Base-by-base conservation (phyloP, 1,140 invertebrate genomes). In the Cepaea nemoralis region DNA sequence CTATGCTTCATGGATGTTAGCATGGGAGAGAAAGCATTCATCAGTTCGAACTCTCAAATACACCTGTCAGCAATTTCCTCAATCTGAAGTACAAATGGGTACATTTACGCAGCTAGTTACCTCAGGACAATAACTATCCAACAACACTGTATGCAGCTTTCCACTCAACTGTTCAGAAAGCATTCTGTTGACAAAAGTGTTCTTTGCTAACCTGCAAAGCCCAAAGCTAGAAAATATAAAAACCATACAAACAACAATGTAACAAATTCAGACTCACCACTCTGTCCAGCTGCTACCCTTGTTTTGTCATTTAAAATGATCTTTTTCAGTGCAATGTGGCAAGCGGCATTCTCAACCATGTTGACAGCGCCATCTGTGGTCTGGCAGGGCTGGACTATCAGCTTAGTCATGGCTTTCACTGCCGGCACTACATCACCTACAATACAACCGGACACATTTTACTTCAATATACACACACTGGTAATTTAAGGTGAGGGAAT, bases 261-360 rank as follows among this genome's bases (percentile, higher is more conserved):
- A 39, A 66, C 66, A 27, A 69, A 45, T 2, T 5, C 16, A 33
- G 12, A 70, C 75, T 37, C 75, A 91, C 89, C 88, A 82, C 77
- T 82, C 67, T 89, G 79, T 24, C 85, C 85, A 14, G 80, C 78
- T 73, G 89, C 85, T 63, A 89, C 84, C 59, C 92, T 89, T 1
- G 91, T 87, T 75, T 93, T 93, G 85, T 96, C 95, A 76, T 94
- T 90, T 75, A 93, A 92, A 27, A 96, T 93, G 24, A 97, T 91
- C 90, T 96, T 96, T 85, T 97, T 97, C 3, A 97, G 88, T 48
- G 94, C 94, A 92, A 95, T 93, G 90, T 97, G 95, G 80, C 96
- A 92, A 22, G 95, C 96, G 0, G 95, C 90, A 90, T 96, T 94
- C 91, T 97, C 96, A n/a, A 97, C 92, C 14, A 94, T 94, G 14